phyloP scores from a whole-genome alignment of 2,888 invertebrate genomes.

The Tiphia femorata region DNA sequence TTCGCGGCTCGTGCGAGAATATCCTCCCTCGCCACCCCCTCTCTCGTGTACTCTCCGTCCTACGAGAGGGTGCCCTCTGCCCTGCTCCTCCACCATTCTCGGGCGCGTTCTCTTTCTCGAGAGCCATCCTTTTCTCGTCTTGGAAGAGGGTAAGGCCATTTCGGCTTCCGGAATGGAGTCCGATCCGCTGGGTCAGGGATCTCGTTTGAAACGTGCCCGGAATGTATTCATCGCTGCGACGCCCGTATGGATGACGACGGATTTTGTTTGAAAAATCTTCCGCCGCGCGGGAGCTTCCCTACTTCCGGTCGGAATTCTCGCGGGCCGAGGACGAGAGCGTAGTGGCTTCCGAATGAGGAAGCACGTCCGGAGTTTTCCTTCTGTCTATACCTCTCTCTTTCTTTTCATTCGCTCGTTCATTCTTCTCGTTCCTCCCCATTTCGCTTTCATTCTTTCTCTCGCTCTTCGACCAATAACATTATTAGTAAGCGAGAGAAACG shows the following conservation, averaged over 20 bases:
- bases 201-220: constrained; percentile 33
- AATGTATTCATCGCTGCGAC: constrained; percentile 18
- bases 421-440: too few relatives aligned
- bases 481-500: too few relatives aligned
- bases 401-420: too few relatives aligned
- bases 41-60: not conserved
- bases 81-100: not conserved
- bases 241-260: constrained; percentile 1
- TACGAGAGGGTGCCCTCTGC: not conserved
- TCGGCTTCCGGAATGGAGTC: constrained; percentile 15
- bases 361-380: too few relatives aligned
- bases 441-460: too few relatives aligned
- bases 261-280: constrained; percentile 1
- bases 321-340: too few relatives aligned
- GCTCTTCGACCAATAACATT: too few relatives aligned
- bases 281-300: not conserved
- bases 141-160: constrained; percentile 1
- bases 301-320: too few relatives aligned
- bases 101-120: not conserved
- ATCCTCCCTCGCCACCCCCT: constrained; percentile 5
- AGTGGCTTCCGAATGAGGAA: too few relatives aligned
- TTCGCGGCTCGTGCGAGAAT: constrained; percentile 38
- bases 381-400: too few relatives aligned
- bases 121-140: constrained; percentile 1
- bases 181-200: constrained; percentile 23